Evolutionary conservation across 1,140 invertebrate species (phyloP), one percentile per base, ranked within the genome.

Genomic region (Lordiphosa clarofinis): DNA sequence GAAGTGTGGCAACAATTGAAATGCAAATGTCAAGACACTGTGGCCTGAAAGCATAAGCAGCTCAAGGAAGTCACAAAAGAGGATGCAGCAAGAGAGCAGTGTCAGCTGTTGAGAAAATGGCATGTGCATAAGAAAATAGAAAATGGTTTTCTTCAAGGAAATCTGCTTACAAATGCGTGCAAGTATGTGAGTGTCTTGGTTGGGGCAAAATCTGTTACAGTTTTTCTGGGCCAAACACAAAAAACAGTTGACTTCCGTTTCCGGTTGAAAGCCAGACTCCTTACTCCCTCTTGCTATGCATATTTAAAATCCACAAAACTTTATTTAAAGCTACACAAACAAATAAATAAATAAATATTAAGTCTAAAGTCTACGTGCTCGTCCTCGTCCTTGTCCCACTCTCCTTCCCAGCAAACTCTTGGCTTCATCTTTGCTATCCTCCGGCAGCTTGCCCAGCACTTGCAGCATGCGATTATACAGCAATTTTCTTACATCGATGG

Each of bases 401-500:
- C 56, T 24, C 40, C 40, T 21, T 54, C 9, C 15, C 21, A 13
- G 28, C 44, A 5, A 13, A 9, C 6, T 24, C 11, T 28, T 49
- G 31, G 1, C 35, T 44, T 42, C 55, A n/a, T 68, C 54, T 2
- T 60, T 61, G 12, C 44, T 24, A 15, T 75, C 75, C 36, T 72
- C 75, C 7, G 21, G 21, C 21, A 24, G 21, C 21, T 24, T 24
- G 21, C 21, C 21, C 21, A 81, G 68, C 39, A 87, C 79, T 35
- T 90, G 90, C 35, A 93, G 61, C 33, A 93, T 73, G n/a, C 92
- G 87, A 36, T 91, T 73, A 56, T 94, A 94, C 0, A 94, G 74
- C 10, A 93, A 79, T 31, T 78, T 84, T 28, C 91, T 90, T 0
- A 91, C 92, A 56, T 94, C 90, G 28, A 90, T 92, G 0, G 91